Evolutionary conservation across 2,888 invertebrate species (phyloP).

Genomic region (Apamea epomidion): DNA sequence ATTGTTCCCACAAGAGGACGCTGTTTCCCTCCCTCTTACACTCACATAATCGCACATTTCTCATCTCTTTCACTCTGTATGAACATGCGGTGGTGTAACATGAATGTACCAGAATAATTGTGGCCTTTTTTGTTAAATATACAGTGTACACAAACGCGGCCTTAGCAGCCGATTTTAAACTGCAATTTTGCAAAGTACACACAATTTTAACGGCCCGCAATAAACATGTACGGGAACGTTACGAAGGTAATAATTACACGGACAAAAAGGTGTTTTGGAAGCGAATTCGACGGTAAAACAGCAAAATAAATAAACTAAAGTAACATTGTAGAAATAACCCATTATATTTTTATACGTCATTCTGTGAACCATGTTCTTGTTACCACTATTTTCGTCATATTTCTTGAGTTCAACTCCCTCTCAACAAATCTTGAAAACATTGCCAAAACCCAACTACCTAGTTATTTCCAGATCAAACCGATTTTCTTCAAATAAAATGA

Average conservation of each 20-base stretch:
- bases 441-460: conserved; percentile 35
- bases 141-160: conserved; percentile 49
- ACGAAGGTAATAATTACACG: conserved; percentile 39
- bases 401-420: conserved; percentile 9
- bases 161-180: conserved; percentile 59
- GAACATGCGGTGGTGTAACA: conserved; percentile 74
- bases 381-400: conserved; percentile 10
- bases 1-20: conserved; percentile 86
- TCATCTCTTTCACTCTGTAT: conserved; percentile 68
- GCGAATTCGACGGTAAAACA: conserved; percentile 1
- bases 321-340: not conserved
- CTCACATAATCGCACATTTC: conserved; percentile 70
- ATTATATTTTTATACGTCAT: not conserved
- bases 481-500: conserved; percentile 34
- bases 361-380: not conserved
- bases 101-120: conserved; percentile 80
- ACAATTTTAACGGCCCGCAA: conserved; percentile 57
- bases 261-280: conserved; percentile 32
- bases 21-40: conserved; percentile 74
- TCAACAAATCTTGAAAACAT: conserved; percentile 16
- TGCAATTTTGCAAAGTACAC: conserved; percentile 60
- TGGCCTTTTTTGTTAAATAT: conserved; percentile 70
- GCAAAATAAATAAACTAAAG: conserved; percentile 2
- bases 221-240: conserved; percentile 47
- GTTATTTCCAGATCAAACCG: conserved; percentile 41